Base-by-base conservation (phyloP, 2,888 invertebrate genomes). In the Eupeodes latifasciatus region DNA sequence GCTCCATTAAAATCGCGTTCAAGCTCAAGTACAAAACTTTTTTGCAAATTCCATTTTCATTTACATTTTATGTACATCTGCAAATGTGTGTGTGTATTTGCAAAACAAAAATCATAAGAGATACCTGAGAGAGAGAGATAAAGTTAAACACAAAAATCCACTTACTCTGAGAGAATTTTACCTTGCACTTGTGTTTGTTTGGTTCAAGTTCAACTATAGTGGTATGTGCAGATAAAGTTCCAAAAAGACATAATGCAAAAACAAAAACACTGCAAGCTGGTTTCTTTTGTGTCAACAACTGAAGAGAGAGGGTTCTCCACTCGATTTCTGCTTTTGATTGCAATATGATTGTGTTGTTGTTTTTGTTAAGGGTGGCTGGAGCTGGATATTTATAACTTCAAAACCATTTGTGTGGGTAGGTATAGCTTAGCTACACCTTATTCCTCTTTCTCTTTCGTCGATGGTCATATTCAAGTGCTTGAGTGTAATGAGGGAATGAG, bases 181-280 rank as follows among this genome's bases (percentile, higher is more conserved):
- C 16, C n/a, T 51, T 57, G 77, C 71, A 77, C 40, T 59, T 85
- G 81, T 85, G 11, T 85, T 51, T 19, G 85, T 88, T 55, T 79
- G 89, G 88, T 89, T 89, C 89, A 89, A 89, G 89, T 89, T 89
- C 89, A 89, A 77, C 49, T 51, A 55, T 57, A 59, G 53, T n/a
- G n/a, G 74, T 79, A 27, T 27, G 69, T 82, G 64, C 79, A 79
- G n/a, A 74, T 55, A 59, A 64, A 66, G 61, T 72, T 71, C 64
- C 75, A 76, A 76, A 61, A 19, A 6, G 5, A 27, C 16, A 81
- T 2, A 27, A 27, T 27, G 40, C 40, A 27, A 71, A 44, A 47
- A 66, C 47, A 47, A 27, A 44, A 66, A 34, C 53, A 55, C 44
- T 47, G 47, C 40, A 61, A 71, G 55, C 27, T 49, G 57, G 61